A percentile compares a stretch with the other conserved stretches of the same genome.
phyloP scores from a whole-genome alignment of 2,888 invertebrate genomes.

The Caenorhabditis sulstoni region DNA sequence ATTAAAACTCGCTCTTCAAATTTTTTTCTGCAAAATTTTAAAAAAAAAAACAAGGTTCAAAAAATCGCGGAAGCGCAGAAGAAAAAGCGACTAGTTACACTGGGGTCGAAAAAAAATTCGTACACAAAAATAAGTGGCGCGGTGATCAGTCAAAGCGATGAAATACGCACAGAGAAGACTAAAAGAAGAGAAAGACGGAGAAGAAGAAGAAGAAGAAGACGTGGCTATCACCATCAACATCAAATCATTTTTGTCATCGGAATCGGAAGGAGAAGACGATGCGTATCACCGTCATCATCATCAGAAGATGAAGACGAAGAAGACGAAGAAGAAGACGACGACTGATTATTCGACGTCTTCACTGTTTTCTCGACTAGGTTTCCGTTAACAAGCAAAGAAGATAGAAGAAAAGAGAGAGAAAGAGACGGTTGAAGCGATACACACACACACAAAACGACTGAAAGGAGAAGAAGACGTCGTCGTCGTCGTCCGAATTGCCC shows the following conservation, averaged over 20 bases:
- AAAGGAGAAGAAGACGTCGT: neutral
- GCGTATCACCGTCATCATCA: too few species aligned
- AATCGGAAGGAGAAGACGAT: neutral
- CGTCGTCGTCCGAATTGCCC: too few species aligned
- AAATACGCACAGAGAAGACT: neutral
- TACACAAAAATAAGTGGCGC: too few species aligned
- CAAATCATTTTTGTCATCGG: neutral
- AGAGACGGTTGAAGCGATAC: neutral
- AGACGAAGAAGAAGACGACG: too few species aligned
- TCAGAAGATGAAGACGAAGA: too few species aligned
- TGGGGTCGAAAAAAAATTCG: neutral
- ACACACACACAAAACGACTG: neutral
- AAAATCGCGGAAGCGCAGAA: too few species aligned
- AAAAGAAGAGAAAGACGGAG: too few species aligned
- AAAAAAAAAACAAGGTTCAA: neutral
- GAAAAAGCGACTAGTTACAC: neutral
- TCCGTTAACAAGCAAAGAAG: too few species aligned
- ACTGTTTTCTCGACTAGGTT: too few species aligned
- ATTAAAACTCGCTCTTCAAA: too few species aligned
- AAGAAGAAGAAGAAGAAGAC: neutral
- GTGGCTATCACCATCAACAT: neutral
- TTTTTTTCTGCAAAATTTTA: neutral
- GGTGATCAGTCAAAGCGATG: neutral
- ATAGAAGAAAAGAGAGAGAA: neutral
- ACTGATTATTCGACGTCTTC: too few species aligned